Base-by-base conservation (phyloP, 2,113 vertebrate species). In the Neotragus pygmaeus region DNA sequence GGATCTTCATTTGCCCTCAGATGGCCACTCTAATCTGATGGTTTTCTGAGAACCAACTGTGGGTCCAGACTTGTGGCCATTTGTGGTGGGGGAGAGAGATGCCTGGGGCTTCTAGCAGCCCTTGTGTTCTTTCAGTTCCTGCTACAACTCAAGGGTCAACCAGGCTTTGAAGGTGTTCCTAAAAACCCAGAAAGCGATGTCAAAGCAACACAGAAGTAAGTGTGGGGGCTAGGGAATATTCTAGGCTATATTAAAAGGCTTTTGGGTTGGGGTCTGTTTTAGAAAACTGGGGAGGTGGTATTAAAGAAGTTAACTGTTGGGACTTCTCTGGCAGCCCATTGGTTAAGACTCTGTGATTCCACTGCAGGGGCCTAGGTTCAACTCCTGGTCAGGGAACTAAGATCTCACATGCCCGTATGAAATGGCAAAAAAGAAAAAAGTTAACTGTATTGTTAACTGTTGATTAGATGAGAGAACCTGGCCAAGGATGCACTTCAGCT, bases 11-110 rank as follows among this genome's bases (percentile, higher is more conserved):
- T 51, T 57, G 19, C 39, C 23, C 27, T 89, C 84, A 81, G 12
- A 53, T 92, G 93, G 87, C 45, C 28, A 28, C 51, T 89, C 87
- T 83, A 87, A 95, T 95, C 90, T 92, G 88, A 39, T 95, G 88
- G 80, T 95, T 97, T 98, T 88, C 97, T 96, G 78, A 95, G 94
- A 97, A 81, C 51, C 45, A 95, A 73, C 91, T 94, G 92, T 98
- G 66, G 85, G 92, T 73, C 60, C 62, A 39, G 80, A n/a, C 95
- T 96, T 96, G 93, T 95, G 95, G 90, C 87, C 82, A 82, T 90
- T 81, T 73, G 77, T 93, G 81, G 85, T 78, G 57, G 70, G 27
- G 45, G n/a, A 70, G 83, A 78, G 88, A 84, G 77, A 36, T 60
- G 19, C 88, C 57, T 33, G 88, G 53, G 82, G 13, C 82, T 93